Conservation (phyloP, 2,797 vertebrate species). For the Pantherophis vulpinus region DNA sequence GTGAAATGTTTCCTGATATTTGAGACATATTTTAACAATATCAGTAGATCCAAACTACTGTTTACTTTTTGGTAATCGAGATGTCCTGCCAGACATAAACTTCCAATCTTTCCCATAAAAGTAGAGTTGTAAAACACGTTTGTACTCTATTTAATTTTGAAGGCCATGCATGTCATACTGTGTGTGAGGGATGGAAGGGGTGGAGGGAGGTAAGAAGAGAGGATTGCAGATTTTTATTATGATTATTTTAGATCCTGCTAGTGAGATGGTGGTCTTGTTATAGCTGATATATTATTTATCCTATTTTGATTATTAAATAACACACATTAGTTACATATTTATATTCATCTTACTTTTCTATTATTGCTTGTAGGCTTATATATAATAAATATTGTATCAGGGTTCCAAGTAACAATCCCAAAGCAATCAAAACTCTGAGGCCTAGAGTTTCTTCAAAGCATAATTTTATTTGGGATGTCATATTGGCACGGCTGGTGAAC, state of each 20-base stretch:
- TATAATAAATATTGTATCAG: not conserved
- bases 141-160: not conserved
- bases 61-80: not conserved
- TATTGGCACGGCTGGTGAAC: no score
- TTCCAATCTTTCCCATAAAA: not conserved
- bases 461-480: no score
- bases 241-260: constrained; percentile 1
- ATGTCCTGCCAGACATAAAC: not conserved
- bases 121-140: not conserved
- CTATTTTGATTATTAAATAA: not conserved
- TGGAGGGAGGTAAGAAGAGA: not conserved
- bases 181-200: not conserved
- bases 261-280: not conserved
- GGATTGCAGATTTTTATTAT: not conserved
- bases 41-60: not conserved
- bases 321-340: not conserved
- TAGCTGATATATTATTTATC: not conserved
- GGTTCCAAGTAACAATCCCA: no score
- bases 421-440: no score
- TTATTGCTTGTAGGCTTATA: not conserved
- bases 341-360: not conserved
- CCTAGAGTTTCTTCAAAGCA: no score
- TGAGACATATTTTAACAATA: not conserved
- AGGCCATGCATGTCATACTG: not conserved
- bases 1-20: not conserved